These are phyloP conservation scores for Scortum barcoo DNA, from an alignment of 2,113 vertebrate species.

Conservation along the genomic window DNA sequence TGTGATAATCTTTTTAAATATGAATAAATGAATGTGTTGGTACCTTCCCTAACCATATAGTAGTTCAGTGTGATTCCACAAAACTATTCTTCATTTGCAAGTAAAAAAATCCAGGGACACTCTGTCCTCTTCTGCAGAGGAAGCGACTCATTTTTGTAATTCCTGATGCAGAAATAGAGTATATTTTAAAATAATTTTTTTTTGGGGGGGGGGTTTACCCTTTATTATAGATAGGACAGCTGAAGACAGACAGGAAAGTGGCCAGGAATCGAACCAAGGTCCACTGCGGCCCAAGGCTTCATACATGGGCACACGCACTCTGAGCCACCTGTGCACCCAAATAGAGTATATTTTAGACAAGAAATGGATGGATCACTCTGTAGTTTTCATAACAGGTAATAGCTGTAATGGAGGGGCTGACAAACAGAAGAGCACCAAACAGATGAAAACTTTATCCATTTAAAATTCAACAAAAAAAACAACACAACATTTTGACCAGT, in stretches of 20 bases:
- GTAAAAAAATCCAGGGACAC: background rate
- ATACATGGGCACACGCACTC: too few relatives aligned
- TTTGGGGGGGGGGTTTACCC: too few relatives aligned
- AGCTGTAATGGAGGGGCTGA: background rate
- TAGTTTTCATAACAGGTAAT: background rate
- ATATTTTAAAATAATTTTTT: too few relatives aligned
- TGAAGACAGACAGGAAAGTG: too few relatives aligned
- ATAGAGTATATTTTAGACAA: background rate
- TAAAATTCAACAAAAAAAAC: background rate
- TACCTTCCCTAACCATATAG: background rate
- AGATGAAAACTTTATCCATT: background rate
- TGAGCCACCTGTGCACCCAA: too few relatives aligned
- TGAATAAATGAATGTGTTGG: constrained; percentile 8
- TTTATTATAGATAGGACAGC: too few relatives aligned
- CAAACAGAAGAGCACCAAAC: background rate
- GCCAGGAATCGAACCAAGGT: too few relatives aligned
- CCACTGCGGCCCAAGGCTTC: too few relatives aligned
- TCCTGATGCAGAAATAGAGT: background rate
- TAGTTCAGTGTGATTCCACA: background rate
- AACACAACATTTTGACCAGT: background rate
- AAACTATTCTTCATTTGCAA: constrained; percentile 19
- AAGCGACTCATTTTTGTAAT: constrained; percentile 16
- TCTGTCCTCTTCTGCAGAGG: constrained; percentile 4
- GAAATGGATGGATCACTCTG: background rate
- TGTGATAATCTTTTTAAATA: background rate